Conservation (phyloP, 2,797 vertebrate species). For the Valencia hispanica region DNA sequence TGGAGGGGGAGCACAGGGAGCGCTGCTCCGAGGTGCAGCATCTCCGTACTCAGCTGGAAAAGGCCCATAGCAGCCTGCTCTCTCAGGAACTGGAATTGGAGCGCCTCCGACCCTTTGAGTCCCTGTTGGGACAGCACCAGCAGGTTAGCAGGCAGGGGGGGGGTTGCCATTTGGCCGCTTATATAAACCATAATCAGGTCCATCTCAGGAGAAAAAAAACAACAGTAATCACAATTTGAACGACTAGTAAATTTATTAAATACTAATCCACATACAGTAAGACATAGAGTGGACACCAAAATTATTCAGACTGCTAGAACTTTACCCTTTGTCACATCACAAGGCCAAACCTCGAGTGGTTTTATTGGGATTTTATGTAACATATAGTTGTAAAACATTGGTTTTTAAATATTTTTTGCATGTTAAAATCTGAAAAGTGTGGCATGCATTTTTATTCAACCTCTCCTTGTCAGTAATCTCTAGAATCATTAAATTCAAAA, state of each 20-base stretch:
- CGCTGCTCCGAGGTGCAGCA: conserved; percentile 84
- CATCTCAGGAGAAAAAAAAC: neutral
- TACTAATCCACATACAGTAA: neutral
- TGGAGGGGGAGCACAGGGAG: conserved; percentile 80
- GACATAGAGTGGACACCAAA: neutral
- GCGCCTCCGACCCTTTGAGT: conserved; percentile 81
- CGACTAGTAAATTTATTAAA: neutral
- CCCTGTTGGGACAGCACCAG: conserved; percentile 79
- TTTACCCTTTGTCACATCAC: neutral
- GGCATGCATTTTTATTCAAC: too few relatives aligned
- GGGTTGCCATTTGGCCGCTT: neutral
- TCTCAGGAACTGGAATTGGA: conserved; percentile 88
- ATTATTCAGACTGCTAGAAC: neutral
- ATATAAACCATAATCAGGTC: neutral
- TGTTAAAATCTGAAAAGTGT: too few relatives aligned
- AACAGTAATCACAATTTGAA: neutral
- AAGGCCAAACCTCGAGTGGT: neutral
- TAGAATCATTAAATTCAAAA: too few relatives aligned
- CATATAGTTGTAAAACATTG: neutral
- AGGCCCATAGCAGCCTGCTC: conserved; percentile 82
- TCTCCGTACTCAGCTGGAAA: conserved; percentile 82
- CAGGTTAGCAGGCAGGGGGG: conserved; percentile 79
- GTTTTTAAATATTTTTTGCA: too few relatives aligned
- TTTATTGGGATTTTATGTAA: neutral
- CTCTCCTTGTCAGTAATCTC: too few relatives aligned